These are phyloP conservation scores for Tychaedon coryphoeus DNA, from an alignment of 2,113 vertebrate species.

Conservation along the genomic window DNA sequence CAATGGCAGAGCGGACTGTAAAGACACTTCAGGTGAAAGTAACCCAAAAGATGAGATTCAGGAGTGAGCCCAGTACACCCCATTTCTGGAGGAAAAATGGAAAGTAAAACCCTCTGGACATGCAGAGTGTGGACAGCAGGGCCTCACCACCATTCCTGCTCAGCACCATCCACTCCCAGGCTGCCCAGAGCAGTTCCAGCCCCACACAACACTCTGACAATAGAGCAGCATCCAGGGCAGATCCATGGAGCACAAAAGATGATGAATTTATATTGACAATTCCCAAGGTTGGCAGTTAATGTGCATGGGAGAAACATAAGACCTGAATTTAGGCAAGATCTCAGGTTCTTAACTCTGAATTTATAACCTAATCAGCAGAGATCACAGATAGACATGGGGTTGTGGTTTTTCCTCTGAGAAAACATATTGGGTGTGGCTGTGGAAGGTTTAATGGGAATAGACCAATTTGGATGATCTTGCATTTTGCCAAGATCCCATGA, in stretches of 20 bases:
- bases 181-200: background rate
- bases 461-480: background rate
- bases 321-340: background rate
- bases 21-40: background rate
- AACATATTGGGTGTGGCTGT: background rate
- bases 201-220: background rate
- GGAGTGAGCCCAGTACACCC: background rate
- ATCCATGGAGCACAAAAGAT: background rate
- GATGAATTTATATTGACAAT: background rate
- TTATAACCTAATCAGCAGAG: background rate
- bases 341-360: background rate
- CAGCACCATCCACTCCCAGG: background rate
- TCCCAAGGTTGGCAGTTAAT: background rate
- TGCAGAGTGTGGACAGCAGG: background rate
- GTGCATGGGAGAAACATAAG: background rate
- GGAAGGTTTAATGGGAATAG: background rate
- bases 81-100: background rate
- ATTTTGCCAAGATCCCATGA: background rate
- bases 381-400: background rate
- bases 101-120: background rate
- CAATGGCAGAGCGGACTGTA: background rate
- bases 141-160: background rate
- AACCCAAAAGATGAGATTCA: background rate
- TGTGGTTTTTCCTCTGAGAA: background rate
- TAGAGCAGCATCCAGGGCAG: background rate